phyloP scores from a whole-genome alignment of 2,113 vertebrate genomes.

The Cyprinodon brontotheroides region DNA sequence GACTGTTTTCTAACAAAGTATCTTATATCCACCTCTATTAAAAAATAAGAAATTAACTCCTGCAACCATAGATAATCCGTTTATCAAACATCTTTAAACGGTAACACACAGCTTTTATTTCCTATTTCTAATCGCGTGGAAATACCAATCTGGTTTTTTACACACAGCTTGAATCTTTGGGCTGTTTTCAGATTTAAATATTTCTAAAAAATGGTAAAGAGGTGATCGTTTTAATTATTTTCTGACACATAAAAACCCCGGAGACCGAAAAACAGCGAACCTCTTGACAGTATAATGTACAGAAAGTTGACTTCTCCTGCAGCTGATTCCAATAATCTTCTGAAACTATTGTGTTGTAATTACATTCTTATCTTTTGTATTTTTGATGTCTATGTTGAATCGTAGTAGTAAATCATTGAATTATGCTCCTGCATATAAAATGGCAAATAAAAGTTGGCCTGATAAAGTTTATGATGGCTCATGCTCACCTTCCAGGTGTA shows the following conservation, averaged over 20 bases:
- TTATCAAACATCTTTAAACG: not conserved
- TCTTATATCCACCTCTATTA: too few relatives aligned
- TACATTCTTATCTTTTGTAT: not conserved
- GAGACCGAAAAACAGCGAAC: too few relatives aligned
- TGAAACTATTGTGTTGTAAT: too few relatives aligned
- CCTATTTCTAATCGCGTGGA: not conserved
- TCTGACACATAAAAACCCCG: too few relatives aligned
- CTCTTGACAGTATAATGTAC: not conserved
- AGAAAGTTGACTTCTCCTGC: not conserved
- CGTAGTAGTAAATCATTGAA: not conserved
- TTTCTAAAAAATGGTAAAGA: not conserved
- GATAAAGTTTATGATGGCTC: not conserved
- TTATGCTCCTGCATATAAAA: not conserved
- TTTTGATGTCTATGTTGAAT: not conserved
- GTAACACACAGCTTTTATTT: not conserved
- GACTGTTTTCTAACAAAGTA: too few relatives aligned
- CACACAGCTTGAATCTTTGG: not conserved
- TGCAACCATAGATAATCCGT: not conserved
- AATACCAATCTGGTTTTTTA: too few relatives aligned
- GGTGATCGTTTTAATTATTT: too few relatives aligned
- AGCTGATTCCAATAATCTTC: too few relatives aligned
- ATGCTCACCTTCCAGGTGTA: constrained; percentile 78
- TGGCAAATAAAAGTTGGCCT: not conserved
- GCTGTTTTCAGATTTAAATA: not conserved
- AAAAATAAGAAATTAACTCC: not conserved